Evolutionary conservation across 1,140 invertebrate genomes (phyloP), one percentile per base, ranked within the genome.

Genomic region (Archivesica marissinica): DNA sequence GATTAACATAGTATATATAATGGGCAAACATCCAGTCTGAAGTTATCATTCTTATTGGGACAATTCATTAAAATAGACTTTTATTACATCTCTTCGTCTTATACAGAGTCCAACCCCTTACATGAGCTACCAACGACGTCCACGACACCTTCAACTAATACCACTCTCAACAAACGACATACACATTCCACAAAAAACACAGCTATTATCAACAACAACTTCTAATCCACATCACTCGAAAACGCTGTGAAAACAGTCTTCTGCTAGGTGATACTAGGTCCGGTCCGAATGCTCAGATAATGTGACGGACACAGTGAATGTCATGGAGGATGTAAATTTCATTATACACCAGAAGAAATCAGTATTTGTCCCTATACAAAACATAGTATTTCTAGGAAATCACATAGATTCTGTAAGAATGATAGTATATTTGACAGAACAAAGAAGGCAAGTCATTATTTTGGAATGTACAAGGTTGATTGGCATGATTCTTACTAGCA

Each of bases 321-420:
- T 70, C 15, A 68, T 75, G 17, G 25, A 20, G 15, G 33, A 64
- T 17, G 25, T 76, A 50, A 86, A 82, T 0, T 88, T 85, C 66
- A 61, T 85, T 11, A 82, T 87, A 41, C 54, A 88, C 23, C 23
- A 77, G 11, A 39, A 30, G 41, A 86, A 86, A 39, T 89, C 86
- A 56, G 79, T 82, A 52, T 75, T 89, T 20, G 54, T 47, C 7
- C 85, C 66, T 33, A 66, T 74, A 61, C 30, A 66, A 59, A 33
- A 28, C 75, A 75, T 76, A 47, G 52, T 44, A 50, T 88, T 64
- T 78, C 59, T 88, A 23, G 87, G 88, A n/a, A 84, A 78, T 72
- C 11, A 79, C 39, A 76, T 89, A 23, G 79, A 88, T 81, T 86
- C 86, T 38, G 56, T 35, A 20, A 11, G 35, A 2, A 86, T 88